A percentile compares a stretch with the other conserved stretches of the same genome.
phyloP scores from a whole-genome alignment of 1,140 invertebrate genomes.

The Drosophila navojoa region DNA sequence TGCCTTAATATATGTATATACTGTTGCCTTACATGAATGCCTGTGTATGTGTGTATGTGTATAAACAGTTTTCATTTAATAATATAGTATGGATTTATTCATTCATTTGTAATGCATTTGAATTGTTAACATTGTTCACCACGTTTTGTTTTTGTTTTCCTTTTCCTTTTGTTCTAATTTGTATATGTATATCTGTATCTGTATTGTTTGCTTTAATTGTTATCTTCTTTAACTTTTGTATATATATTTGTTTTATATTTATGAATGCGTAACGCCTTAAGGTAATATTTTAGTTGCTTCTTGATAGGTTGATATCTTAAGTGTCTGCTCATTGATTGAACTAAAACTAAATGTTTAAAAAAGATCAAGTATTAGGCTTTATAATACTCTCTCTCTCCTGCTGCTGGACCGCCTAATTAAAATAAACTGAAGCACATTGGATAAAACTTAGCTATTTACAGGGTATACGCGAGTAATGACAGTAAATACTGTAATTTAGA shows the following conservation, averaged over 20 bases:
- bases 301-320: slow-evolving; percentile 61
- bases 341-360: slow-evolving; percentile 13
- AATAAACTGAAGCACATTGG: slow-evolving; percentile 34
- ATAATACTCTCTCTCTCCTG: slow-evolving; percentile 30
- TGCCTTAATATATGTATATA: slow-evolving; percentile 51
- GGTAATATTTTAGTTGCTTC: slow-evolving; percentile 77
- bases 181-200: slow-evolving; percentile 57
- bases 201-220: slow-evolving; percentile 33
- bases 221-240: slow-evolving; percentile 33
- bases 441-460: slow-evolving; percentile 57
- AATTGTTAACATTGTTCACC: slow-evolving; percentile 83
- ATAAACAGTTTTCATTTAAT: slow-evolving; percentile 69
- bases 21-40: slow-evolving; percentile 50
- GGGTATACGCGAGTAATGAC: slow-evolving; percentile 26
- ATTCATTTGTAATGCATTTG: slow-evolving; percentile 70
- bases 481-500: slow-evolving; percentile 34
- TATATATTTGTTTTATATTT: slow-evolving; percentile 52
- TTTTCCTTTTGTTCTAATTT: slow-evolving; percentile 24
- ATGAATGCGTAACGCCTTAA: slow-evolving; percentile 77
- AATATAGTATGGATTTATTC: slow-evolving; percentile 54
- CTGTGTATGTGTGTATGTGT: slow-evolving; percentile 42
- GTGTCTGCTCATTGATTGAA: slow-evolving; percentile 31
- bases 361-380: slow-evolving; percentile 32
- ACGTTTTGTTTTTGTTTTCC: slow-evolving; percentile 26
- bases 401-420: slow-evolving; percentile 18